phyloP scores from a whole-genome alignment of 2,797 vertebrate species.

The Margarornis squamiger region DNA sequence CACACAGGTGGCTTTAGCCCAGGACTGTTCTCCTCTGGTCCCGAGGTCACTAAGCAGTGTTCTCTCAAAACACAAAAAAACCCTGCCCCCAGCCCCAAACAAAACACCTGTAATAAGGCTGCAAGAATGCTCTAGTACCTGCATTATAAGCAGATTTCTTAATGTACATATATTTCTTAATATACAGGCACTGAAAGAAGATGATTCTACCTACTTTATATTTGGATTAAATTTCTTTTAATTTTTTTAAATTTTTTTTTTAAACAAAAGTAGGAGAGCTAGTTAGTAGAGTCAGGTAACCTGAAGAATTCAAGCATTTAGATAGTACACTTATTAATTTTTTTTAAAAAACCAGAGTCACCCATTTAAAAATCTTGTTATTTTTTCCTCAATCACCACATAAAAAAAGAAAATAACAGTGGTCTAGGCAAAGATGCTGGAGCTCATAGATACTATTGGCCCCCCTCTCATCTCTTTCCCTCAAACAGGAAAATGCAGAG shows the following conservation, averaged over 20 bases:
- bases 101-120: background rate
- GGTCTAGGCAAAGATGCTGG: background rate
- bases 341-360: background rate
- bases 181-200: background rate
- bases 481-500: background rate
- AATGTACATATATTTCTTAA: background rate
- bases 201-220: background rate
- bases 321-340: background rate
- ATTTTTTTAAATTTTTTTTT: too few species aligned
- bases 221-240: background rate
- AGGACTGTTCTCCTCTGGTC: background rate
- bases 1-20: background rate
- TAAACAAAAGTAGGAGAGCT: background rate
- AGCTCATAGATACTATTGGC: background rate
- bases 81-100: background rate
- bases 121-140: background rate
- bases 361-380: background rate
- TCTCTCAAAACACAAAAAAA: background rate
- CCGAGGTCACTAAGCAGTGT: accelerated
- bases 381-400: background rate
- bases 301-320: background rate
- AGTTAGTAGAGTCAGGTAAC: background rate
- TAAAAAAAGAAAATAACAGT: background rate
- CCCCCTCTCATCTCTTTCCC: background rate
- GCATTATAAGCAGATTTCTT: background rate